These are phyloP conservation scores for Isichthys henryi DNA, from an alignment of 2,113 vertebrate genomes.

Conservation along the genomic window DNA sequence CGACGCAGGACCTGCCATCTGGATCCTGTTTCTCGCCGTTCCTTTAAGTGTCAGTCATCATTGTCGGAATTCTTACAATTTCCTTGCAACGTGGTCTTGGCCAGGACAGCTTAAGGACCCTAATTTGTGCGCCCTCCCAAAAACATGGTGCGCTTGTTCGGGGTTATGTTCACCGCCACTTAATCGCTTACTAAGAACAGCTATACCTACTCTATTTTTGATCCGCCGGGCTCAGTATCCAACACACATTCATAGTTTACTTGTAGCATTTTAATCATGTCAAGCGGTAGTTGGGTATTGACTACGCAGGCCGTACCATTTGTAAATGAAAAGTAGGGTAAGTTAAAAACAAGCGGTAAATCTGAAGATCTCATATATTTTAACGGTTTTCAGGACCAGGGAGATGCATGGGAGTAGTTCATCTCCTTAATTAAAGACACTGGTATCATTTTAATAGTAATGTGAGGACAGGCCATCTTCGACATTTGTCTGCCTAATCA, in stretches of 20 bases:
- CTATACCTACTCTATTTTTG: background rate
- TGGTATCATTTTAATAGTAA: slow-evolving; percentile 18
- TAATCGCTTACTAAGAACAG: slow-evolving; percentile 4
- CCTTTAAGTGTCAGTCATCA: slow-evolving; percentile 9
- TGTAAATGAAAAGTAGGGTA: background rate
- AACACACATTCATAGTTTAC: background rate
- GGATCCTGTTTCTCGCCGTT: slow-evolving; percentile 6
- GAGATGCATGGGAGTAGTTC: slow-evolving; percentile 1
- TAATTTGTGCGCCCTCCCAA: background rate
- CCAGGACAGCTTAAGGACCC: background rate
- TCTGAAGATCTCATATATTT: background rate
- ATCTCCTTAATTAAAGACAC: slow-evolving; percentile 20
- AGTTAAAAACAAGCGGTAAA: slow-evolving; percentile 1
- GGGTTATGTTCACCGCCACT: background rate
- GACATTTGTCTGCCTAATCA: slow-evolving; percentile 15
- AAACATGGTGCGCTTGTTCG: background rate
- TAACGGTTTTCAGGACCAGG: background rate
- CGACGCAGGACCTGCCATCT: background rate
- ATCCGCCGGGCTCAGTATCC: background rate
- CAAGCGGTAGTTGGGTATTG: background rate
- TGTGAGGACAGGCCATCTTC: slow-evolving; percentile 18
- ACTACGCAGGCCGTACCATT: background rate
- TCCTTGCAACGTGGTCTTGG: background rate
- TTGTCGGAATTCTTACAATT: background rate
- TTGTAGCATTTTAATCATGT: background rate